phyloP scores from a whole-genome alignment of 2,797 vertebrate species.

The Chaunax sp. region DNA sequence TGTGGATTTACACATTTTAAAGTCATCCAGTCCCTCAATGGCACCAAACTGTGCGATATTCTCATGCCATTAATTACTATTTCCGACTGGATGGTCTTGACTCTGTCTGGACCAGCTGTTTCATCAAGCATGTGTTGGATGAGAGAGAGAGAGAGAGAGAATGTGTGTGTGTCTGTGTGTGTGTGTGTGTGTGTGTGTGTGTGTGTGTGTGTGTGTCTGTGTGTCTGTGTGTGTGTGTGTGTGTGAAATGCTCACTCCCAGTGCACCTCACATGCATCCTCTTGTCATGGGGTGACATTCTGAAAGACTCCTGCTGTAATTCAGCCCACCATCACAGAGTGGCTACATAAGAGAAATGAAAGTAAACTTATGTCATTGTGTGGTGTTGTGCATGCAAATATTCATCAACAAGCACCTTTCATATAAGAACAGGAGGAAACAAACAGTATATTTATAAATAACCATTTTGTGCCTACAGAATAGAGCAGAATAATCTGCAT shows the following conservation, averaged over 20 bases:
- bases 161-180: slow-evolving; percentile 27
- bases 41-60: slow-evolving; percentile 81
- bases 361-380: slow-evolving; percentile 3
- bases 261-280: slow-evolving; percentile 57
- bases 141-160: too few species aligned
- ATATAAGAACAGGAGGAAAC: background rate
- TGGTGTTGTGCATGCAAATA: slow-evolving; percentile 1
- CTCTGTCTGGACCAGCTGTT: slow-evolving; percentile 85
- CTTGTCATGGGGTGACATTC: slow-evolving; percentile 64
- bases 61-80: slow-evolving; percentile 86
- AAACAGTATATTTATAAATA: too few species aligned
- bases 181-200: slow-evolving; percentile 29
- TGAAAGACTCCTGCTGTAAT: slow-evolving; percentile 59
- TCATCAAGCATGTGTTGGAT: slow-evolving; percentile 61
- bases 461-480: too few species aligned
- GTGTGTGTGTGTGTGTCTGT: slow-evolving; percentile 11
- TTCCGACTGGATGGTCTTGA: slow-evolving; percentile 84
- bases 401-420: slow-evolving; percentile 4
- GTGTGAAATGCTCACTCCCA: slow-evolving; percentile 56
- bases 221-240: slow-evolving; percentile 27
- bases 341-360: slow-evolving; percentile 19
- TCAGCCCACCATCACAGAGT: slow-evolving; percentile 50
- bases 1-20: slow-evolving; percentile 83
- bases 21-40: slow-evolving; percentile 82
- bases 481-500: too few species aligned